Percentiles rank a stretch among this genome's conserved stretches.
Evolutionary conservation across 2,888 invertebrate genomes (phyloP).

Genomic region (Aradus depressus): DNA sequence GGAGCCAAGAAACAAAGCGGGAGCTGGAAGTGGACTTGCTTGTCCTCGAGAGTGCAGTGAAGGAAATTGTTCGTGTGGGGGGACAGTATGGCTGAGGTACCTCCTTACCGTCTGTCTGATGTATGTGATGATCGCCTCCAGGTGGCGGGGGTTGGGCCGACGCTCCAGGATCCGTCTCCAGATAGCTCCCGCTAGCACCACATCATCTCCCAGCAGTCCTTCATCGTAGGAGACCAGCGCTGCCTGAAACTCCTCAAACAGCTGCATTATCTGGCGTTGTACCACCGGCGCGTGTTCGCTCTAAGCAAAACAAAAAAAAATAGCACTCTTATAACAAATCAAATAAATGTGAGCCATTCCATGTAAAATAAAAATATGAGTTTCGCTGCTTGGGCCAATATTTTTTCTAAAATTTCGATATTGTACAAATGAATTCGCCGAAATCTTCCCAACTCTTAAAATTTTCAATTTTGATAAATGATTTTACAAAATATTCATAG

Average conservation of each 20-base stretch:
- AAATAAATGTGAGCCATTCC: background rate
- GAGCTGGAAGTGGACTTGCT: no score
- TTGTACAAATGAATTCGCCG: no score
- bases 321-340: conserved; percentile 1
- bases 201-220: conserved; percentile 65
- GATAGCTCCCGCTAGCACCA: conserved; percentile 63
- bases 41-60: no score
- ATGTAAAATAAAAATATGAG: background rate
- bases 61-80: background rate
- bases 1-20: no score
- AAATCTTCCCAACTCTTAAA: no score
- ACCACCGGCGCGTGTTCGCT: conserved; percentile 50
- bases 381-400: no score
- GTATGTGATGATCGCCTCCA: conserved; percentile 63
- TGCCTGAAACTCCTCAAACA: conserved; percentile 74
- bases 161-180: conserved; percentile 73
- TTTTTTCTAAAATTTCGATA: no score
- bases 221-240: conserved; percentile 77
- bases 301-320: conserved; percentile 38
- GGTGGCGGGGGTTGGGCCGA: conserved; percentile 48
- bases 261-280: conserved; percentile 49
- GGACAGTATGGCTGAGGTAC: background rate
- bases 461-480: no score
- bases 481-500: no score
- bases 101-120: conserved; percentile 60